A percentile compares a stretch with the other conserved stretches of the same genome.
Conservation (phyloP, 2,797 vertebrate genomes). For the Antrozous pallidus region DNA sequence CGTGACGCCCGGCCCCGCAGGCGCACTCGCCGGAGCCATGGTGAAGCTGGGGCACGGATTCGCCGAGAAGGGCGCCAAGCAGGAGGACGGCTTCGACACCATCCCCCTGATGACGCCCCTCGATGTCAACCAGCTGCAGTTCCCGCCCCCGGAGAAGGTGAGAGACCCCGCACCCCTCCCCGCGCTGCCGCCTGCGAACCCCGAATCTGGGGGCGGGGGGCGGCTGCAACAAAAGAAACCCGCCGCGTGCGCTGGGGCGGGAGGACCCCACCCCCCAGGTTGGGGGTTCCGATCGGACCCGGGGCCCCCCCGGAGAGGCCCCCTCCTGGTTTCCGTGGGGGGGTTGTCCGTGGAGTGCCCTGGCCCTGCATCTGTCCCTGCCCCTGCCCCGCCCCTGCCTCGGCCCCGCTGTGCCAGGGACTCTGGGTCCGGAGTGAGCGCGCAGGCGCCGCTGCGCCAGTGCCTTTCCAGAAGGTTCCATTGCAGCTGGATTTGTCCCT, state of each 20-base stretch:
- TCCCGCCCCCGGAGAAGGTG: constrained; percentile 94
- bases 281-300: too few relatives aligned
- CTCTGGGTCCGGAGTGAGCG: background rate
- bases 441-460: background rate
- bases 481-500: background rate
- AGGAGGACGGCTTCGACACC: constrained; percentile 96
- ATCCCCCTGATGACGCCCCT: constrained; percentile 95
- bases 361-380: background rate
- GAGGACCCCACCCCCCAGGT: background rate
- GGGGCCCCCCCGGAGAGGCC: background rate
- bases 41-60: constrained; percentile 96
- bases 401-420: background rate
- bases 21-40: constrained; percentile 91
- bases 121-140: constrained; percentile 95
- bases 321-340: background rate
- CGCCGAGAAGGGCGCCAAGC: constrained; percentile 92
- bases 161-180: background rate
- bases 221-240: constrained; percentile 77
- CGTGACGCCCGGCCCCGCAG: too few relatives aligned
- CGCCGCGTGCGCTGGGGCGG: background rate
- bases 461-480: background rate
- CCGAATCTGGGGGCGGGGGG: too few relatives aligned
- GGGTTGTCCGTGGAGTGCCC: accelerated
- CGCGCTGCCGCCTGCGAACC: too few relatives aligned
- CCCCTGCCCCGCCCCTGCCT: background rate